phyloP scores from a whole-genome alignment of 1,140 invertebrate species.

The Orius insidiosus region DNA sequence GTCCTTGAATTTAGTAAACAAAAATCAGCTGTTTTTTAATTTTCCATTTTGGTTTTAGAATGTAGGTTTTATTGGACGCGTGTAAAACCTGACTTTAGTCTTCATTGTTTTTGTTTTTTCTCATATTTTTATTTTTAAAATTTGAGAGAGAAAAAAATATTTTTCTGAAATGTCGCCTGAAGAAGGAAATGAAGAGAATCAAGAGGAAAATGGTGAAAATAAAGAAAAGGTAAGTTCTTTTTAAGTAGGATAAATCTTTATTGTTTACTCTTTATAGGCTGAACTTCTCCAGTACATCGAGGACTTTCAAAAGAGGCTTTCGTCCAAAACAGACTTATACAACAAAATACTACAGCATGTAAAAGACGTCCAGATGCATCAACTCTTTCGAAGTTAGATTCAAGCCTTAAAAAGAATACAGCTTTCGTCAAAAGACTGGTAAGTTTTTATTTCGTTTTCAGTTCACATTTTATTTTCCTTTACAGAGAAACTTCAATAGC shows the following conservation, averaged over 20 bases:
- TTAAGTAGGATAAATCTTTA: too few relatives aligned
- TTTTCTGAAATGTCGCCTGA: too few relatives aligned
- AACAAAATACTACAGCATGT: constrained; percentile 44
- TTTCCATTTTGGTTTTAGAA: too few relatives aligned
- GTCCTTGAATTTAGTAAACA: too few relatives aligned
- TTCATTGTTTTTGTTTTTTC: too few relatives aligned
- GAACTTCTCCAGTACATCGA: constrained; percentile 29
- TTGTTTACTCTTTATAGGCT: constrained; percentile 12
- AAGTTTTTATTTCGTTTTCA: constrained; percentile 21
- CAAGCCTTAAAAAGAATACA: constrained; percentile 89
- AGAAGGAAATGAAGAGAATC: too few relatives aligned
- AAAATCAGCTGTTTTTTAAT: too few relatives aligned
- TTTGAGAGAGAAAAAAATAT: too few relatives aligned
- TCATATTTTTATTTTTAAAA: too few relatives aligned
- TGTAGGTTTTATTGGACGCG: too few relatives aligned
- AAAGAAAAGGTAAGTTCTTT: constrained; percentile 6
- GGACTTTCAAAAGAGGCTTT: constrained; percentile 38
- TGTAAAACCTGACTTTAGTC: too few relatives aligned
- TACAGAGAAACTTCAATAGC: constrained; percentile 59
- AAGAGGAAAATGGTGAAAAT: constrained; percentile 3
- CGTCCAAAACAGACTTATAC: constrained; percentile 48
- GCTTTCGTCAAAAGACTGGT: constrained; percentile 90
- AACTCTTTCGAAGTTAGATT: constrained; percentile 79
- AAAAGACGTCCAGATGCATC: constrained; percentile 52
- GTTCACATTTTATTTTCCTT: constrained; percentile 21